Conservation (phyloP, 1,140 invertebrate species). For the Acromyrmex charruanus region DNA sequence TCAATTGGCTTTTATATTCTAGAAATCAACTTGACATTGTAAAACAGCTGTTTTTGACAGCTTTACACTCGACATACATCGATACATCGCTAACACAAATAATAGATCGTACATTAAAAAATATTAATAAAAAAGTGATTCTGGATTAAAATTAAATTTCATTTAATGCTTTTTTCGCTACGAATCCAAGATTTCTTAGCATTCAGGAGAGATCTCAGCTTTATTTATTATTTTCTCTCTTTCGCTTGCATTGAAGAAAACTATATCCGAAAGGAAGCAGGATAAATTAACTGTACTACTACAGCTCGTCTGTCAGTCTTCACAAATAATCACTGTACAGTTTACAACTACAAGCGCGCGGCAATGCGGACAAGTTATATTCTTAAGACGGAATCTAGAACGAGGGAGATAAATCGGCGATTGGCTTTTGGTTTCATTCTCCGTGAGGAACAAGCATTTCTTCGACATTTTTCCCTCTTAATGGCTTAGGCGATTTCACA, state of each 20-base stretch:
- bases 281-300: slow-evolving; percentile 1
- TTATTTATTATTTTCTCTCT: neutral
- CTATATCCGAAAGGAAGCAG: neutral
- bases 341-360: neutral
- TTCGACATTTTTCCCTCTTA: slow-evolving; percentile 10
- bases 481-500: slow-evolving; percentile 29
- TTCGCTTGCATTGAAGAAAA: neutral
- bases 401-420: slow-evolving; percentile 22
- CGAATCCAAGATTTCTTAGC: neutral
- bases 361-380: slow-evolving; percentile 10
- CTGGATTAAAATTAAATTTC: neutral
- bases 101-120: neutral
- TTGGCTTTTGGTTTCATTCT: slow-evolving; percentile 31
- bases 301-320: neutral
- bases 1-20: neutral
- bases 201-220: neutral
- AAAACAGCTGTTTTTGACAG: neutral
- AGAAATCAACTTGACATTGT: neutral
- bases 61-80: neutral
- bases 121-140: neutral
- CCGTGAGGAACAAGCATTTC: neutral
- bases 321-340: neutral
- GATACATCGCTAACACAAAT: neutral
- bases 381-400: neutral
- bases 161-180: neutral